phyloP scores from a whole-genome alignment of 2,888 invertebrate species.

The Morpho helenor region DNA sequence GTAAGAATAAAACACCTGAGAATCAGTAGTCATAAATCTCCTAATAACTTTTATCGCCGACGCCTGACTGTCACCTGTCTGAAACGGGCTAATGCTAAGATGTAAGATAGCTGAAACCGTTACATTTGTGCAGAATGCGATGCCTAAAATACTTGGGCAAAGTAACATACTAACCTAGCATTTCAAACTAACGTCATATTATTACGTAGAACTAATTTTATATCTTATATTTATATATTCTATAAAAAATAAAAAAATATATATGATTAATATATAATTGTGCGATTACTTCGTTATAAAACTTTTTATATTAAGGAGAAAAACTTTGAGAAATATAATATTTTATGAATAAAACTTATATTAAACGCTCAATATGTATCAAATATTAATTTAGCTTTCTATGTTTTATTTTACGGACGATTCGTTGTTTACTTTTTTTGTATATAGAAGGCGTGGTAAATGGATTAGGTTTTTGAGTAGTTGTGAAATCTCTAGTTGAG shows the following conservation, averaged over 20 bases:
- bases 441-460: conserved; percentile 26
- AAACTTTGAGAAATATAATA: conserved; percentile 9
- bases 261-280: no score
- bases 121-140: not conserved
- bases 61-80: conserved; percentile 20
- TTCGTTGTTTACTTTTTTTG: conserved; percentile 38
- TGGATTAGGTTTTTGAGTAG: conserved; percentile 12
- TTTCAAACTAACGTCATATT: no score
- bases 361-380: not conserved
- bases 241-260: no score
- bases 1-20: conserved; percentile 4
- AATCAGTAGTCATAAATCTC: conserved; percentile 18
- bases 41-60: conserved; percentile 18
- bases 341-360: not conserved
- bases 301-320: conserved; percentile 13
- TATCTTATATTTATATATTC: no score
- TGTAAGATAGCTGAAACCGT: conserved; percentile 6
- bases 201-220: no score
- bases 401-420: conserved; percentile 37
- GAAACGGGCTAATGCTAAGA: conserved; percentile 10
- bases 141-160: no score
- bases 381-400: conserved; percentile 8
- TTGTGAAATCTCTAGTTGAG: not conserved
- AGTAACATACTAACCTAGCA: no score
- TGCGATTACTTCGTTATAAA: no score